Percentiles rank a stretch among this genome's conserved stretches.
Evolutionary conservation across 2,113 vertebrate species (phyloP).

Genomic region (Silurus meridionalis): DNA sequence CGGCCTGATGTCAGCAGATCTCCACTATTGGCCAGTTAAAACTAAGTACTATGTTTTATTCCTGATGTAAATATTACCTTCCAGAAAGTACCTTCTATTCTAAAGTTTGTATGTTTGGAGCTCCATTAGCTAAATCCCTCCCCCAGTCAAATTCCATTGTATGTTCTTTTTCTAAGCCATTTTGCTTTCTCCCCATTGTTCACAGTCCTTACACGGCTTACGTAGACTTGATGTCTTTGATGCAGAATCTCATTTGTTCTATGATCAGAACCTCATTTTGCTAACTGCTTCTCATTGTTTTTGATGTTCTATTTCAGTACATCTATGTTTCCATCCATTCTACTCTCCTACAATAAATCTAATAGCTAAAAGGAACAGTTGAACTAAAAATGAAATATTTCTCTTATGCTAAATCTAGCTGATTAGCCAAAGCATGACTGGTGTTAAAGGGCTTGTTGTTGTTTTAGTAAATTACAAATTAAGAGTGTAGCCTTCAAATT

Average conservation of each 20-base stretch:
- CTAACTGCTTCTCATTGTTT: not conserved
- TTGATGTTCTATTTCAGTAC: not conserved
- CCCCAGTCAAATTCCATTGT: not conserved
- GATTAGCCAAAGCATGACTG: not conserved
- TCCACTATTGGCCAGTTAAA: not conserved
- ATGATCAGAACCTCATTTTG: not conserved
- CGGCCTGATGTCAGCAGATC: not conserved
- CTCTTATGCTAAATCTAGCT: not conserved
- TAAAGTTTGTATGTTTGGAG: not conserved
- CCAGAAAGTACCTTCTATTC: not conserved
- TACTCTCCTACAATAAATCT: not conserved
- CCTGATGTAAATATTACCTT: not conserved
- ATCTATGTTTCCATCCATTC: conserved; percentile 4
- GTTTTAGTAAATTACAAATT: not conserved
- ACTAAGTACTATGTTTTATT: not conserved
- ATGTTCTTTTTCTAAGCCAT: conserved; percentile 4
- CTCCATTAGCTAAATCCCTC: not conserved
- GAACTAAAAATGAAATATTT: not conserved
- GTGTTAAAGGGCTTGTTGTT: not conserved
- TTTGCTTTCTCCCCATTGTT: not conserved
- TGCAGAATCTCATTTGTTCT: not conserved
- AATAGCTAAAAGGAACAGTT: not conserved
- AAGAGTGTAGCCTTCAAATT: not conserved
- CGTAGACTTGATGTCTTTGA: not conserved
- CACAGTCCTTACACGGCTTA: not conserved